Conservation (phyloP, 30 jellyfish, hydroid and myxozoan genomes). For the Chrysaora quinquecirrha region DNA sequence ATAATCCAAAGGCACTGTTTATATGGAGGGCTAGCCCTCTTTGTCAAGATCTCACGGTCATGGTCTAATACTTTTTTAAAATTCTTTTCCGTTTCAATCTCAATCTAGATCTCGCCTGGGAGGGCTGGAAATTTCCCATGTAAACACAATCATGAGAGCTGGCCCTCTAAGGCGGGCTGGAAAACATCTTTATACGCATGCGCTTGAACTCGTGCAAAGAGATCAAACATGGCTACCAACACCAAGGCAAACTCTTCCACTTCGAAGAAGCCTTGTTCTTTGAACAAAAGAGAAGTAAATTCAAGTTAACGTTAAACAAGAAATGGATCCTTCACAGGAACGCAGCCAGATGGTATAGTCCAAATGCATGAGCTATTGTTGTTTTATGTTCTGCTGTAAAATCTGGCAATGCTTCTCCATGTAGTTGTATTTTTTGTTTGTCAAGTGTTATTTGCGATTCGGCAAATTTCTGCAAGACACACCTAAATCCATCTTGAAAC, state of each 20-base stretch:
- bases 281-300: slow-evolving; percentile 15
- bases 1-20: background rate
- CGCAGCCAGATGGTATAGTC: too few relatives aligned
- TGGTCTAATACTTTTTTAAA: background rate
- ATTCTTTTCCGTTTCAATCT: background rate
- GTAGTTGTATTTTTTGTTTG: too few relatives aligned
- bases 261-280: background rate
- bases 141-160: slow-evolving; percentile 25
- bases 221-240: slow-evolving; percentile 21
- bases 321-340: too few relatives aligned
- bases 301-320: too few relatives aligned
- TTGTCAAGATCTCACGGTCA: slow-evolving; percentile 18
- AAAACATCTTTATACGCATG: background rate
- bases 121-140: slow-evolving; percentile 12
- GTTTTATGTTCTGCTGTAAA: too few relatives aligned
- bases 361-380: too few relatives aligned
- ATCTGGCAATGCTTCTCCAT: too few relatives aligned
- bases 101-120: background rate
- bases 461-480: too few relatives aligned
- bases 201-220: background rate
- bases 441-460: too few relatives aligned
- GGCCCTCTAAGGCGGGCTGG: slow-evolving; percentile 29
- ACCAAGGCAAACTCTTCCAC: background rate
- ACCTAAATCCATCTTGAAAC: too few relatives aligned
- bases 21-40: slow-evolving; percentile 27